Evolutionary conservation across 2,113 vertebrate species (phyloP), one percentile per base, ranked within the genome.

Genomic region (Neodon shergylaensis): DNA sequence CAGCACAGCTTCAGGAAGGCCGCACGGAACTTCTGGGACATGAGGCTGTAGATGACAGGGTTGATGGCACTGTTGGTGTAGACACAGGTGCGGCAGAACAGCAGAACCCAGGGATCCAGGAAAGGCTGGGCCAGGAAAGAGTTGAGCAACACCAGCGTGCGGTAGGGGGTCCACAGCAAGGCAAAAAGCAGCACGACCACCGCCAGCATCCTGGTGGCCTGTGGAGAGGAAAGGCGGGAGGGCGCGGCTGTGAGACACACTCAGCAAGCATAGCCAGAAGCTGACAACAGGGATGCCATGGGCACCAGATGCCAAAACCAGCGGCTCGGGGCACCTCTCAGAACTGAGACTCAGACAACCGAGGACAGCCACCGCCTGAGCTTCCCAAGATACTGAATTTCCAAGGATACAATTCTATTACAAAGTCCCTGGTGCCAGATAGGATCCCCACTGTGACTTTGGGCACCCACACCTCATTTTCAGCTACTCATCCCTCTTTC

Each of bases 121-220:
- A 99, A 99, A 99, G 66, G 78, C 78, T 5, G 49, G 90, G 78
- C 66, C 66, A 72, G 3, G 19, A 61, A 92, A 47, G 99, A 99
- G 97, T 98, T 99, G 95, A 99, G 98, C 82, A 99, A 94, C 44
- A 99, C 98, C 85, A 99, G 95, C 0, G 98, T 98, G 91, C 98
- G 94, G 97, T 98, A 99, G n/a, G 99, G 99, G 98, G 98, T 99
- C 99, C 99, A 99, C 17, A 99, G 98, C 76, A 99, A 86, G 42
- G 99, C 98, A 16, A 99, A 99, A 0, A 99, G 97, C 52, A 98
- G 93, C 72, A 99, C 98, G n/a, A 99, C 98, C 82, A 99, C 98
- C 0, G 98, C 98, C 89, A 99, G 96, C 99, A 99, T 99, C 97
- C 99, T 98, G 2, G 99, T 72, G 94, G 99, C 99, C 99, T 99